Evolutionary conservation across 2,113 vertebrate species (phyloP).

Genomic region (Colius striatus): DNA sequence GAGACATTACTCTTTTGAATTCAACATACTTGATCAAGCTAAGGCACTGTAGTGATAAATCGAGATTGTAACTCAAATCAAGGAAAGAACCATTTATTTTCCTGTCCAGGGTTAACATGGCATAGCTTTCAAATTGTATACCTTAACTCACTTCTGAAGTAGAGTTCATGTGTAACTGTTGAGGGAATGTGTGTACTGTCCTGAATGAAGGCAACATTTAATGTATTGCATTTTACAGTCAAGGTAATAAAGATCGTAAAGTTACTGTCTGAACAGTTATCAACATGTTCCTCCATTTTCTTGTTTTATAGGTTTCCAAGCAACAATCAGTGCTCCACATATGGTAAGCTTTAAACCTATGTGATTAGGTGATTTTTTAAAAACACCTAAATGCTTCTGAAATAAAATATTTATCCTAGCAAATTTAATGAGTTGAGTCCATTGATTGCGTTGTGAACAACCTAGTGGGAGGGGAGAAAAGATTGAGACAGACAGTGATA

Average conservation of each 20-base stretch:
- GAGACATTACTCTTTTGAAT: not conserved
- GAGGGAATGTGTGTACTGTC: not conserved
- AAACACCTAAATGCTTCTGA: not conserved
- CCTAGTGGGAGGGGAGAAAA: not conserved
- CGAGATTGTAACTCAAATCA: not conserved
- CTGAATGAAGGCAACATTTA: not conserved
- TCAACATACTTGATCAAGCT: not conserved
- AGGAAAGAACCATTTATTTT: not conserved
- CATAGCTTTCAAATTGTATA: not conserved
- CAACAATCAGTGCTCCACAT: constrained; percentile 98
- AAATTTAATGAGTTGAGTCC: not conserved
- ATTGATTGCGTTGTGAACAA: not conserved
- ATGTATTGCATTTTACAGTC: not conserved
- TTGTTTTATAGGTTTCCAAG: constrained; percentile 91
- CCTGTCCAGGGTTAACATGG: not conserved
- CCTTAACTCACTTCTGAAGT: not conserved
- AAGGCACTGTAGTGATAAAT: not conserved
- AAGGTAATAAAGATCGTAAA: not conserved
- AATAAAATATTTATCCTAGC: not conserved
- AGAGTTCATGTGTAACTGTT: not conserved
- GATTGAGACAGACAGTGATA: not conserved
- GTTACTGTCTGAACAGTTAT: not conserved
- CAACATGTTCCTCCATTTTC: not conserved
- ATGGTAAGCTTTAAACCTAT: constrained; percentile 85
- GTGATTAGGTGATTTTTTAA: not conserved